phyloP scores from a whole-genome alignment of 1,140 invertebrate genomes.

The Rhagoletis pomonella region DNA sequence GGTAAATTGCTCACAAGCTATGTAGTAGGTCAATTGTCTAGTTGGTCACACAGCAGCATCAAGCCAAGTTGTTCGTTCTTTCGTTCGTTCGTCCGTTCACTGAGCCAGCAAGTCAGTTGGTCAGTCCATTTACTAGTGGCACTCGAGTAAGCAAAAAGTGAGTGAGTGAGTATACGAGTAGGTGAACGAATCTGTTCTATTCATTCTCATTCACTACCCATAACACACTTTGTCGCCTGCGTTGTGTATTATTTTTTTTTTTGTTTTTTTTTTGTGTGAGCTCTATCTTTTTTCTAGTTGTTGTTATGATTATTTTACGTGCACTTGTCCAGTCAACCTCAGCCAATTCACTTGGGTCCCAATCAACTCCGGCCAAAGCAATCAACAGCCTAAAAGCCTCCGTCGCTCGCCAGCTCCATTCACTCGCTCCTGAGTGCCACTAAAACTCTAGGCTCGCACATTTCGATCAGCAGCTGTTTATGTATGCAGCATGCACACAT shows the following conservation, averaged over 20 bases:
- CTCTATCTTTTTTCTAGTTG: background rate
- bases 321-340: conserved; percentile 23
- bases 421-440: background rate
- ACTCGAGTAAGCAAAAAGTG: background rate
- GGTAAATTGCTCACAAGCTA: background rate
- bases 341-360: conserved; percentile 40
- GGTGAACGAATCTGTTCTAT: background rate
- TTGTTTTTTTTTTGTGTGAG: background rate
- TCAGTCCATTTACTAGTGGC: background rate
- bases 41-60: background rate
- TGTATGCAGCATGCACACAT: background rate
- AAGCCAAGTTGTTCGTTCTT: background rate
- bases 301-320: conserved; percentile 3
- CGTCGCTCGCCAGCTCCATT: background rate
- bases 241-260: background rate
- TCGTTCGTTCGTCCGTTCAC: background rate
- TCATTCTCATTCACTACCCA: background rate
- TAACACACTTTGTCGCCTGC: background rate
- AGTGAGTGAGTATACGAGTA: background rate
- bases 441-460: no score
- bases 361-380: conserved; percentile 5
- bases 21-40: background rate
- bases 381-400: conserved; percentile 18
- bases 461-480: background rate
- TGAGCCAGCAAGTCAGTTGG: background rate